phyloP scores from a whole-genome alignment of 2,888 invertebrate species.

The Himalopsyche kuldschensis region DNA sequence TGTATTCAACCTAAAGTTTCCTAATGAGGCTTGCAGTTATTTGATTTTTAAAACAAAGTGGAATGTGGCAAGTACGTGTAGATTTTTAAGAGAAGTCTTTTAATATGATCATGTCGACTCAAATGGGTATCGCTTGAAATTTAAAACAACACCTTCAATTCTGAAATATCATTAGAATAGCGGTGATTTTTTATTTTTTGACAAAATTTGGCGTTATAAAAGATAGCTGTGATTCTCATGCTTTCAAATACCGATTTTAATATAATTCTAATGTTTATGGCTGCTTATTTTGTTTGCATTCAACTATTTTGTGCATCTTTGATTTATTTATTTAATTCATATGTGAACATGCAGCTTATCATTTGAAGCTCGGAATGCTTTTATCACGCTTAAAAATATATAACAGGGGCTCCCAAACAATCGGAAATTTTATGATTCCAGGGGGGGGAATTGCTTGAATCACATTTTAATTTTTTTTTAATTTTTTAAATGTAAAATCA shows the following conservation, averaged over 20 bases:
- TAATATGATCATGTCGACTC: slow-evolving; percentile 3
- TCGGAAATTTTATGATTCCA: too few relatives aligned
- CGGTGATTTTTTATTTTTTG: neutral
- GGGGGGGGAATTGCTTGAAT: too few relatives aligned
- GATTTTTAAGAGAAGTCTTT: slow-evolving; percentile 29
- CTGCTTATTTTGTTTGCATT: neutral
- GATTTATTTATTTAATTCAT: too few relatives aligned
- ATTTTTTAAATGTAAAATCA: too few relatives aligned
- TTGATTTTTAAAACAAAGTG: slow-evolving; percentile 19
- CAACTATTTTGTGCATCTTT: too few relatives aligned
- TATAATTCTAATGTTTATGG: neutral
- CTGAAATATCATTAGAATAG: neutral
- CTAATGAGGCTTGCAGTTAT: neutral
- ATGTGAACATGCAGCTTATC: too few relatives aligned
- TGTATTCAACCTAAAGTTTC: neutral
- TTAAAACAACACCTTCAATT: neutral
- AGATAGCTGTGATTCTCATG: neutral
- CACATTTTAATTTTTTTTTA: too few relatives aligned
- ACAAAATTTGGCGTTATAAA: neutral
- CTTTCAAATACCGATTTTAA: neutral
- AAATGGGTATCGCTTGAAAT: neutral
- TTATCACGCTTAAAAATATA: too few relatives aligned
- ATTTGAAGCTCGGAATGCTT: too few relatives aligned
- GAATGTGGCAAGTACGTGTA: slow-evolving; percentile 22
- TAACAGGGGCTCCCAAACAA: too few relatives aligned